Percentiles rank a stretch among this genome's conserved stretches.
These are phyloP conservation scores for Pararge aegeria DNA, from an alignment of 1,140 invertebrate species.

Conservation along the genomic window DNA sequence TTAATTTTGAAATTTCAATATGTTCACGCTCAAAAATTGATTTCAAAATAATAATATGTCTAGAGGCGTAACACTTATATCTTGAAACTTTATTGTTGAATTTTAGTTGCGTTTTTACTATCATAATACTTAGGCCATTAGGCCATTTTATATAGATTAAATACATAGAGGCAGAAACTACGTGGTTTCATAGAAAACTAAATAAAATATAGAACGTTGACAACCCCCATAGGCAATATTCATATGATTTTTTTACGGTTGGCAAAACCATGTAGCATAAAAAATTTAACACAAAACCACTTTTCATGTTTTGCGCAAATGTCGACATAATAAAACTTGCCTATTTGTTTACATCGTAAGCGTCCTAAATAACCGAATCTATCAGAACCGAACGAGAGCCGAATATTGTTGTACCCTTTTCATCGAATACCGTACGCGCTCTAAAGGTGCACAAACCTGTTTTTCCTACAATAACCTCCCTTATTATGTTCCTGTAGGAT, in stretches of 20 bases:
- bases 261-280: background rate
- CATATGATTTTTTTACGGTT: background rate
- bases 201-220: no score
- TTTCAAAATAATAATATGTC: no score
- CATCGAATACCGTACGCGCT: slow-evolving; percentile 59
- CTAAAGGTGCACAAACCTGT: slow-evolving; percentile 70
- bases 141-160: no score
- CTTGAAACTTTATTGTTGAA: no score
- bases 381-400: slow-evolving; percentile 51
- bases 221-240: no score
- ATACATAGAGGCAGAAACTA: no score
- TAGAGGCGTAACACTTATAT: no score
- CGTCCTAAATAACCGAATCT: slow-evolving; percentile 60
- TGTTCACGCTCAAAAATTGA: no score
- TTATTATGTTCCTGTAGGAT: slow-evolving; percentile 74
- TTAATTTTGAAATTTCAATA: no score
- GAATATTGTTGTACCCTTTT: slow-evolving; percentile 65
- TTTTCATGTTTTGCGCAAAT: slow-evolving; percentile 24
- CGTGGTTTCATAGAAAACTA: no score
- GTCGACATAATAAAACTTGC: slow-evolving; percentile 33
- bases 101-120: no score
- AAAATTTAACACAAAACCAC: slow-evolving; percentile 18
- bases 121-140: no score
- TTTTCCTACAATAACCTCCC: slow-evolving; percentile 70
- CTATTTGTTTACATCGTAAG: slow-evolving; percentile 58